A percentile compares a stretch with the other conserved stretches of the same genome.
Evolutionary conservation across 1,140 invertebrate genomes (phyloP).

Genomic region (Hypsibius dujardini): DNA sequence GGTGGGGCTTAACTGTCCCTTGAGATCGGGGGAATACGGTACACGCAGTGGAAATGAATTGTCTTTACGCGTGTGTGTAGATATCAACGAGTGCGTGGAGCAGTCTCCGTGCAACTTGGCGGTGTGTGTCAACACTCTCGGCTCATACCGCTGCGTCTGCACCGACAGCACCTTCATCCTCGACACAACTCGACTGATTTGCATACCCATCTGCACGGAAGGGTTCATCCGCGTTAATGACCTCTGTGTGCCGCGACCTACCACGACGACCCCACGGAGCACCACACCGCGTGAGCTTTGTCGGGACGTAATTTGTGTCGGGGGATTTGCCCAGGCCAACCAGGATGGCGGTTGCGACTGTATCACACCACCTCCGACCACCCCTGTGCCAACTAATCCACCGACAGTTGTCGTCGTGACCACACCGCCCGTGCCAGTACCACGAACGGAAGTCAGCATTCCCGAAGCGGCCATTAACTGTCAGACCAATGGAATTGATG

Average conservation of each 20-base stretch:
- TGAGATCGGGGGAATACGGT: no score
- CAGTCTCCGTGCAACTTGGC: constrained; percentile 34
- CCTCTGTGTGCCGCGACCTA: background rate
- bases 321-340: background rate
- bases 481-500: constrained; percentile 71
- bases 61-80: no score
- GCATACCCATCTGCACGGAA: background rate
- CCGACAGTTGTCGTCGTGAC: background rate
- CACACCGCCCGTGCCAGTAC: background rate
- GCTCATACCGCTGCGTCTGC: constrained; percentile 32
- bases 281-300: constrained; percentile 1
- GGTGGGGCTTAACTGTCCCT: no score
- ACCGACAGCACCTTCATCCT: constrained; percentile 47
- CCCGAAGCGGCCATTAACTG: constrained; percentile 63
- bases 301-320: background rate
- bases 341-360: background rate
- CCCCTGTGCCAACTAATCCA: background rate
- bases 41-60: no score
- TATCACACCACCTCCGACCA: background rate
- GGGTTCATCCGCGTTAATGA: background rate
- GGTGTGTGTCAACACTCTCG: constrained; percentile 37
- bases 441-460: background rate
- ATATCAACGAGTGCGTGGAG: constrained; percentile 62
- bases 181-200: constrained; percentile 34
- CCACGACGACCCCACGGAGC: background rate